A percentile compares a stretch with the other conserved stretches of the same genome.
These are phyloP conservation scores for Geotrupes spiniger DNA, from an alignment of 2,888 invertebrate species.

Conservation along the genomic window DNA sequence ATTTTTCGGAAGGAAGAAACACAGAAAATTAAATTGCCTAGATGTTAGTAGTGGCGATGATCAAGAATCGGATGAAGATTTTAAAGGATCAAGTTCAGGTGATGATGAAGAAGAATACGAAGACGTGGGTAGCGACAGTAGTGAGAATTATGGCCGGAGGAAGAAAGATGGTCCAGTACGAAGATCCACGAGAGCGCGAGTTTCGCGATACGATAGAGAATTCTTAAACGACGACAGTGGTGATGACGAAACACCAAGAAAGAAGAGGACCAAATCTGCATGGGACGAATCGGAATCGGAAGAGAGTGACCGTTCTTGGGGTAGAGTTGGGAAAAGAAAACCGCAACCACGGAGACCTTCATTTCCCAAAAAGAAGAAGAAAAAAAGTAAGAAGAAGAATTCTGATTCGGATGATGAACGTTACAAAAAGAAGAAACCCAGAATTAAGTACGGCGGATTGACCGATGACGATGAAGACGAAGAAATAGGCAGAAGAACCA, in stretches of 20 bases:
- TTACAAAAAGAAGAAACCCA: slow-evolving; percentile 42
- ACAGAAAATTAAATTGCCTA: slow-evolving; percentile 74
- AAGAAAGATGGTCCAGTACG: slow-evolving; percentile 52
- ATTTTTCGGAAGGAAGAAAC: slow-evolving; percentile 57
- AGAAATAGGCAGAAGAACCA: slow-evolving; percentile 63
- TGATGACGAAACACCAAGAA: slow-evolving; percentile 53
- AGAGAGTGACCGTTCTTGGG: slow-evolving; percentile 61
- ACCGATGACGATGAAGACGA: slow-evolving; percentile 56
- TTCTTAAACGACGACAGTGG: slow-evolving; percentile 54
- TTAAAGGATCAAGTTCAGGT: slow-evolving; percentile 69
- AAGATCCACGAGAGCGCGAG: slow-evolving; percentile 55
- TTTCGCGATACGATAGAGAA: slow-evolving; percentile 55
- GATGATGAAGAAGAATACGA: slow-evolving; percentile 59
- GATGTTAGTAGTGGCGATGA: slow-evolving; percentile 64
- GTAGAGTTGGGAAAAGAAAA: slow-evolving; percentile 26
- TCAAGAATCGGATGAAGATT: slow-evolving; percentile 85
- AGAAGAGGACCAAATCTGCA: slow-evolving; percentile 58
- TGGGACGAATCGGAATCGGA: slow-evolving; percentile 61
- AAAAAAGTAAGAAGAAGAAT: slow-evolving; percentile 50
- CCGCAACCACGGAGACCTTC: slow-evolving; percentile 11
- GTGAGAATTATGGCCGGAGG: slow-evolving; percentile 52
- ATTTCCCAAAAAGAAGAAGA: slow-evolving; percentile 47
- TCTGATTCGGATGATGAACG: slow-evolving; percentile 49
- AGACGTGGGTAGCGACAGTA: slow-evolving; percentile 58
- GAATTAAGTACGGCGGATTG: slow-evolving; percentile 58